Percentiles rank a stretch among this genome's conserved stretches.
Conservation (phyloP, 2,888 invertebrate genomes). For the Synanthedon formicaeformis region DNA sequence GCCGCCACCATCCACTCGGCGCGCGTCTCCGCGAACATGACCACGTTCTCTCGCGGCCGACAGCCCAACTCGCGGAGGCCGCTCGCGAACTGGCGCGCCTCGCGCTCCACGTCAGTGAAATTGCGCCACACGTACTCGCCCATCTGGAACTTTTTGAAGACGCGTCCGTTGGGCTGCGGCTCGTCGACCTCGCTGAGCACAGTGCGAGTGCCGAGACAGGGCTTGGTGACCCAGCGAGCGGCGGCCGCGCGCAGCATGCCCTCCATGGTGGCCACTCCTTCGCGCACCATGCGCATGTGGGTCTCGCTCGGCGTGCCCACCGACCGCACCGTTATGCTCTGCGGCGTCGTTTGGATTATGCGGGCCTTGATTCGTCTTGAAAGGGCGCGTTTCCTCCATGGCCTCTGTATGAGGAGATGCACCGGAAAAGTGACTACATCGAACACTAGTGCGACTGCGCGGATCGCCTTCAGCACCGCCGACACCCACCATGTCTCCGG, state of each 20-base stretch:
- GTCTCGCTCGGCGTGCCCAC: constrained; percentile 76
- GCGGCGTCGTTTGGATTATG: constrained; percentile 74
- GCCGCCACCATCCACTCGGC: constrained; percentile 95
- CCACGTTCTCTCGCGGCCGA: constrained; percentile 76
- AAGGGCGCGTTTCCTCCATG: constrained; percentile 85
- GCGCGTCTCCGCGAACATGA: constrained; percentile 91
- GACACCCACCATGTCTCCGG: constrained; percentile 77
- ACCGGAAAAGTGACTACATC: constrained; percentile 93
- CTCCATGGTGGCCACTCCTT: constrained; percentile 85
- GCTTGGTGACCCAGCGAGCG: constrained; percentile 77
- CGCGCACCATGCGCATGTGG: constrained; percentile 79
- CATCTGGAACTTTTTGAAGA: constrained; percentile 97
- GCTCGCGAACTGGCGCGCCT: constrained; percentile 86
- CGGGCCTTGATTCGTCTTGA: constrained; percentile 85
- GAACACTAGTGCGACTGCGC: constrained; percentile 85
- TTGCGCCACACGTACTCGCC: constrained; percentile 94
- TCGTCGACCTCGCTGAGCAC: constrained; percentile 95
- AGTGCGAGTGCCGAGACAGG: constrained; percentile 90
- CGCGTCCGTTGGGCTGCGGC: constrained; percentile 90
- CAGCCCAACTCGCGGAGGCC: constrained; percentile 80
- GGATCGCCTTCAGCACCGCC: constrained; percentile 81
- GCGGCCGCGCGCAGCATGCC: constrained; percentile 86
- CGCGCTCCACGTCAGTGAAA: constrained; percentile 81
- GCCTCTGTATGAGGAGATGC: constrained; percentile 87
- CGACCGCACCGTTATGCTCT: constrained; percentile 80